Evolutionary conservation across 2,888 invertebrate genomes (phyloP).

Genomic region (Protonemura montana): DNA sequence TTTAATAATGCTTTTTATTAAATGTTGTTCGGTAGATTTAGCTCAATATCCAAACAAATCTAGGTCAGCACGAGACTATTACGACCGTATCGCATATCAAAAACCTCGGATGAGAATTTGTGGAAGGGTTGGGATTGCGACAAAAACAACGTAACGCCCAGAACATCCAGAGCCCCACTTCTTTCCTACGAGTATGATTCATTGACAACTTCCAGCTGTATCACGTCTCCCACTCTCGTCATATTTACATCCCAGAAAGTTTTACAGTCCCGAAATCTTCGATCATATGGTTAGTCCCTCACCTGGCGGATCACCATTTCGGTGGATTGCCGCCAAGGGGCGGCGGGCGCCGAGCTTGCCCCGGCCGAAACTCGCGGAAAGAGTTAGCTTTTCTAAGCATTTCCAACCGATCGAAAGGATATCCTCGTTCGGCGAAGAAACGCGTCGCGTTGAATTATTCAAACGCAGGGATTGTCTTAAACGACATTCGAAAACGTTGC

Average conservation of each 20-base stretch:
- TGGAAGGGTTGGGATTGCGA: not conserved
- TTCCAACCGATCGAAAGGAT: not conserved
- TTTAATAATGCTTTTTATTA: not conserved
- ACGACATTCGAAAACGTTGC: not conserved
- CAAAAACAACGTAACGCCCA: not conserved
- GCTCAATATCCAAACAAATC: not conserved
- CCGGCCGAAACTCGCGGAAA: not conserved
- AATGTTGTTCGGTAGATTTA: not conserved
- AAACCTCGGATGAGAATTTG: not conserved
- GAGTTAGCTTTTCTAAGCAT: not conserved
- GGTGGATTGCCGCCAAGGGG: not conserved
- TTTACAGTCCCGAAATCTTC: not conserved
- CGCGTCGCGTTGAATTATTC: not conserved
- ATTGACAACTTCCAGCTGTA: not conserved
- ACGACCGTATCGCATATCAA: not conserved
- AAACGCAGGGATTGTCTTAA: not conserved
- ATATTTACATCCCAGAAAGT: not conserved
- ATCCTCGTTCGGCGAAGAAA: not conserved
- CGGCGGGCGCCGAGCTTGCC: not conserved
- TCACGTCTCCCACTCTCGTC: not conserved
- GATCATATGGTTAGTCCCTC: not conserved
- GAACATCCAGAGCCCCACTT: not conserved
- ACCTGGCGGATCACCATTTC: not conserved
- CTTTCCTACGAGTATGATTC: not conserved
- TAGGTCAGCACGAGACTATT: not conserved